Evolutionary conservation across 2,797 vertebrate species (phyloP), one percentile per base, ranked within the genome.

Genomic region (Sardinella longiceps): DNA sequence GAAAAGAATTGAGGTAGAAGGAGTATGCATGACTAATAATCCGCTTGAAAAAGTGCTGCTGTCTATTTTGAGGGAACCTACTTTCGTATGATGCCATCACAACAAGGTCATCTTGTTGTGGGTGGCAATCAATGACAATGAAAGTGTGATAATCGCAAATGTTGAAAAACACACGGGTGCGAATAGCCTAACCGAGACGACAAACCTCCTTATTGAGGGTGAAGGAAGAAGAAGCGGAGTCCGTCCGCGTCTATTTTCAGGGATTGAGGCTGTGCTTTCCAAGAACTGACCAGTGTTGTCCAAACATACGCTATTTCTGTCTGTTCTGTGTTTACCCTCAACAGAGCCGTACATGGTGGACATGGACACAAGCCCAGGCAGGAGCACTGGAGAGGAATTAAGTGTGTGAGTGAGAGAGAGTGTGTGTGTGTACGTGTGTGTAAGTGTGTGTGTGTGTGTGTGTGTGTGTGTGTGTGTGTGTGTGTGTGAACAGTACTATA

Each of bases 291-390:
- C 28, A 15, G 63, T 70, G 63, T 70, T 70, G 60, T 30, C 63
- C 63, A 70, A 70, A 70, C 63, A 70, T 14, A 37, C 63, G 5
- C 63, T 33, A 70, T 70, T 70, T 70, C 28, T 70, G 63, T 37
- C 63, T 1, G 1, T 70, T 70, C 30, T 33, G 63, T 33, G 63
- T 37, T 70, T 70, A 70, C 30, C 63, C 63, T 33, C 28, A 70
- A 70, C 5, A 14, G 63, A 33, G 63, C 63, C 33, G 30, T 4
- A 70, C 14, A 70, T 70, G 30, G 28, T 70, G 63, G 63, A 70
- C 63, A 5, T 70, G 63, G 63, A 70, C 63, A 5, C 12, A 15
- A 70, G 63, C 63, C 28, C 30, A 18, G 28, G 33, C 63, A 20
- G 20, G 37, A 43, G 37, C 37, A 18, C 18, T 37, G 30, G 37